Evolutionary conservation across 23 tunicate genomes (phyloP), one percentile per base, ranked within the genome.

Genomic region (Aplidium turbinatum): DNA sequence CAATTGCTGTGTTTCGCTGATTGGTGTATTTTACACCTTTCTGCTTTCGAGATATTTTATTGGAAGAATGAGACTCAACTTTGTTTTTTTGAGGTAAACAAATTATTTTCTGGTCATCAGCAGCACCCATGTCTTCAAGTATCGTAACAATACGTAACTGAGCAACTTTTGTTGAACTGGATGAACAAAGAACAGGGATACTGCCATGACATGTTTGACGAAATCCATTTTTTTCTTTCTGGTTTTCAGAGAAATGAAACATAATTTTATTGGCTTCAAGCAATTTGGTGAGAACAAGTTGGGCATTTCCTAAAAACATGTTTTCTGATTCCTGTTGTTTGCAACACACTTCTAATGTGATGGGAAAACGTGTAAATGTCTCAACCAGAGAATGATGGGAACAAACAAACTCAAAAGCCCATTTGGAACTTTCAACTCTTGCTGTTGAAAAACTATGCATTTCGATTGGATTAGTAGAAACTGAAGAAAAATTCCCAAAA

Each of bases 321-420:
- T 91, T 78, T 35, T 82, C 67, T 16, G 82, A 64, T 47, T 91
- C 97, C 47, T 68, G 79, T 64, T 75, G 91, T 53, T 54, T 47
- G 54, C 84, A 91, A 91, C 90, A 91, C 0, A 79, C 38, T 73
- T 91, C 97, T 33, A 79, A 35, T 16, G 35, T 58, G 6, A 91
- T 60, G 6, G 97, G 97, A 46, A 74, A 40, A 4, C 72, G 67
- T 20, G 70, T 53, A 55, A 91, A 91, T 22, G 91, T 91, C 25
- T 51, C 29, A 18, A 46, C 48, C 4, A 95, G 78, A 51, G 63
- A 40, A 31, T 70, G 39, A 0, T 52, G 57, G 5, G 96, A 48
- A 57, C 99, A 95, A 19, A 96, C 99, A 95, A 95, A 95, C 60
- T 95, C 93, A 47, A 95, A 95, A 0, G 74, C 81, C 60, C 99